Conservation (phyloP, 2,113 vertebrate species). For the Labeo rohita region DNA sequence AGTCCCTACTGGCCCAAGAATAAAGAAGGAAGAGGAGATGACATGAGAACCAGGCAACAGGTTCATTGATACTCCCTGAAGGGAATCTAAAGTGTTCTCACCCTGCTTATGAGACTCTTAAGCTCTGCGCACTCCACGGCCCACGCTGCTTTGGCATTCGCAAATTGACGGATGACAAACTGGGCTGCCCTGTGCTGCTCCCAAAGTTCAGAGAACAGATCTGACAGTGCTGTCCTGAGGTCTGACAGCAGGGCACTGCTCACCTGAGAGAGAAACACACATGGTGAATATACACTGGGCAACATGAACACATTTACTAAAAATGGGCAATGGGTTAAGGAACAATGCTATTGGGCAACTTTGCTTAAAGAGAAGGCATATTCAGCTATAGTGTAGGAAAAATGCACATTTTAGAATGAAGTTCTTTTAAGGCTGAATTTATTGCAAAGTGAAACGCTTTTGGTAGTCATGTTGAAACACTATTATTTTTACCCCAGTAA, state of each 20-base stretch:
- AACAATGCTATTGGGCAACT: background rate
- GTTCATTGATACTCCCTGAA: background rate
- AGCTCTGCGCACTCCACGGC: constrained; percentile 83
- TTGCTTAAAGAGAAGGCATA: background rate
- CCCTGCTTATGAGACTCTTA: constrained; percentile 77
- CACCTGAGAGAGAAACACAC: constrained; percentile 54
- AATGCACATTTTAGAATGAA: background rate
- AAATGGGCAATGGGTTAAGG: background rate
- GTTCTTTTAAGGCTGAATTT: background rate
- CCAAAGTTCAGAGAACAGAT: constrained; percentile 82
- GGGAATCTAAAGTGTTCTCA: constrained; percentile 60
- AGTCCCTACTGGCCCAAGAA: background rate
- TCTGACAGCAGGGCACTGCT: constrained; percentile 77
- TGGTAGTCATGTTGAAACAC: background rate
- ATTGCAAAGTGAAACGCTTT: background rate
- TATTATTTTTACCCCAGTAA: background rate
- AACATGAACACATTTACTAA: background rate
- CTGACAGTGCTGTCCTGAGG: constrained; percentile 84
- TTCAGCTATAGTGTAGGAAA: background rate
- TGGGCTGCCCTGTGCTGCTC: constrained; percentile 77
- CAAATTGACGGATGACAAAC: constrained; percentile 82
- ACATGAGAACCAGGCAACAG: background rate
- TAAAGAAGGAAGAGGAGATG: background rate
- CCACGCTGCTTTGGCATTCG: constrained; percentile 82
- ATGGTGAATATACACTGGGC: background rate